Percentiles rank a stretch among this genome's conserved stretches.
Evolutionary conservation across 2,113 vertebrate species (phyloP).

Genomic region (Coryphaenoides rupestris): DNA sequence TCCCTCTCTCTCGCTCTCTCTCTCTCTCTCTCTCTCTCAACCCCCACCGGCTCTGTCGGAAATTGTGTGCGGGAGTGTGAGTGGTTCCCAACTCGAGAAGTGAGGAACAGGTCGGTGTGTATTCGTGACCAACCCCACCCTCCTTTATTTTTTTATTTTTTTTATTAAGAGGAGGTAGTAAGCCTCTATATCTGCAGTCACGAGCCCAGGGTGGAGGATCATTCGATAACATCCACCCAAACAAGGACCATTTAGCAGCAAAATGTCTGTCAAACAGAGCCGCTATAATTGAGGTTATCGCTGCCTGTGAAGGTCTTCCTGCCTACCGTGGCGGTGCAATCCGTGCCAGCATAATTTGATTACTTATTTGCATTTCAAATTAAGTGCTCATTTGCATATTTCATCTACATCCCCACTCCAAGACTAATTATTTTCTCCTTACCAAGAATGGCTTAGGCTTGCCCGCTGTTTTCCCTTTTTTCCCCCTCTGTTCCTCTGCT

Average conservation of each 20-base stretch:
- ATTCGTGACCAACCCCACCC: constrained; percentile 6
- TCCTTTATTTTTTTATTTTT: no score
- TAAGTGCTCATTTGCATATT: constrained; percentile 65
- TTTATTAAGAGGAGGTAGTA: constrained; percentile 7
- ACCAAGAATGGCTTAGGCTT: constrained; percentile 43
- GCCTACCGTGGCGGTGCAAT: constrained; percentile 49
- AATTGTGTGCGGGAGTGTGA: constrained; percentile 1
- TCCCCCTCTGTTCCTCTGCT: neutral
- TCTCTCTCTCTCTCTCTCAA: constrained; percentile 1
- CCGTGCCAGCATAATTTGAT: constrained; percentile 63
- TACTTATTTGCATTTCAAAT: constrained; percentile 74
- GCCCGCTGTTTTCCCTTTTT: constrained; percentile 16
- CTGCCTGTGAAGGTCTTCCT: constrained; percentile 46
- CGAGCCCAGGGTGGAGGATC: constrained; percentile 22
- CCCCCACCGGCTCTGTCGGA: constrained; percentile 11
- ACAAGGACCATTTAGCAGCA: constrained; percentile 26
- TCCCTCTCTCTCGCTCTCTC: neutral
- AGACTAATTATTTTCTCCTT: constrained; percentile 66
- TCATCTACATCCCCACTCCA: constrained; percentile 57
- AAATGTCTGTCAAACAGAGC: constrained; percentile 33
- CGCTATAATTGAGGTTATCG: constrained; percentile 63
- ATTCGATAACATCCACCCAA: constrained; percentile 32
- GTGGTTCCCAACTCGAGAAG: constrained; percentile 4
- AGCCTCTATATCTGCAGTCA: constrained; percentile 36
- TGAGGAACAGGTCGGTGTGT: constrained; percentile 5